phyloP scores from a whole-genome alignment of 2,888 invertebrate species.

The Lomographa bimaculata region DNA sequence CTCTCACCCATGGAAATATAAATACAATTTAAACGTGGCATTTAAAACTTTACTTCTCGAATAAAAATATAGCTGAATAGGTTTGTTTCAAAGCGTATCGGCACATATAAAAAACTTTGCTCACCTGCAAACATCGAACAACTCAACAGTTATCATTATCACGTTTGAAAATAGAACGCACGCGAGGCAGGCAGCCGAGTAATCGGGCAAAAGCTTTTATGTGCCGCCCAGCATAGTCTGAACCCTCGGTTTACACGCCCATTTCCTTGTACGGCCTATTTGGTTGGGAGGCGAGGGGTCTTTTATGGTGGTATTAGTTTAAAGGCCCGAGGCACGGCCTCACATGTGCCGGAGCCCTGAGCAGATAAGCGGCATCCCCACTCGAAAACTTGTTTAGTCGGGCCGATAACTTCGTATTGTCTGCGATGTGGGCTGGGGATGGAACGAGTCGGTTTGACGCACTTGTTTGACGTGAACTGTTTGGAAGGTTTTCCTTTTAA shows the following conservation, averaged over 20 bases:
- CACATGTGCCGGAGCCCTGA: slow-evolving; percentile 76
- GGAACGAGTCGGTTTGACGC: too few relatives aligned
- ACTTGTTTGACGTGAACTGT: slow-evolving; percentile 38
- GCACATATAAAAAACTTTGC: not conserved
- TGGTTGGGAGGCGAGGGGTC: slow-evolving; percentile 61
- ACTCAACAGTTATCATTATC: slow-evolving; percentile 77
- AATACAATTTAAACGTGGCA: not conserved
- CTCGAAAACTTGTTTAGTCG: slow-evolving; percentile 78
- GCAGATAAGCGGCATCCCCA: slow-evolving; percentile 80
- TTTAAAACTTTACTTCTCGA: too few relatives aligned
- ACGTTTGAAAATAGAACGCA: slow-evolving; percentile 81
- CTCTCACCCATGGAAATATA: slow-evolving; percentile 14
- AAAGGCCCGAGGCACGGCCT: slow-evolving; percentile 70
- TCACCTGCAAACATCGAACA: slow-evolving; percentile 23
- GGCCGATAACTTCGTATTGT: slow-evolving; percentile 75
- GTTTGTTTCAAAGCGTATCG: too few relatives aligned
- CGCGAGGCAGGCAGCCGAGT: slow-evolving; percentile 76
- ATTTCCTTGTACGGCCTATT: slow-evolving; percentile 66
- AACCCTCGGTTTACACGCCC: slow-evolving; percentile 61
- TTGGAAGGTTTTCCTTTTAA: too few relatives aligned
- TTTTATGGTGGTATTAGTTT: slow-evolving; percentile 66
- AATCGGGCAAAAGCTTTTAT: slow-evolving; percentile 80
- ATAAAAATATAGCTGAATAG: too few relatives aligned
- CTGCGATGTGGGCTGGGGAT: slow-evolving; percentile 53
- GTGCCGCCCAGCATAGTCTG: slow-evolving; percentile 55